Evolutionary conservation across 2,797 vertebrate species (phyloP).

Genomic region (Neoniphon sammara): DNA sequence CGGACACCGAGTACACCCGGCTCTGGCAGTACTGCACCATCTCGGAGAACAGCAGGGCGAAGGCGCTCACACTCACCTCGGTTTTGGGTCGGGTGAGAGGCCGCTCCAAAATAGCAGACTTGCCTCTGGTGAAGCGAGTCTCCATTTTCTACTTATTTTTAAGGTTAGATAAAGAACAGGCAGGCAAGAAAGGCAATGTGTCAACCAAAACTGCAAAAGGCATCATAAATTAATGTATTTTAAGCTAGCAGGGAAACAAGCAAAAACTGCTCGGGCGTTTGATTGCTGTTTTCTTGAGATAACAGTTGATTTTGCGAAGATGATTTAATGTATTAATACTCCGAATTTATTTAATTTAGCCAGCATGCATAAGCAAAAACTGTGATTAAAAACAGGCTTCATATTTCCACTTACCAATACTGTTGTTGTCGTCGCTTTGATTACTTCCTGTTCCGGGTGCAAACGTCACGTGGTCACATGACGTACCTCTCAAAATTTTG

Average conservation of each 20-base stretch:
- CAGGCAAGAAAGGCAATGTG: not conserved
- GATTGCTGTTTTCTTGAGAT: not conserved
- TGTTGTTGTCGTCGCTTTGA: constrained; percentile 22
- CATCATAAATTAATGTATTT: no score
- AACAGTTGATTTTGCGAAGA: not conserved
- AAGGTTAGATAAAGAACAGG: not conserved
- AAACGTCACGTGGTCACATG: constrained; percentile 52
- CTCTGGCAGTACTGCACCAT: constrained; percentile 93
- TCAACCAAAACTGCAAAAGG: not conserved
- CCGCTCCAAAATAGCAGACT: constrained; percentile 87
- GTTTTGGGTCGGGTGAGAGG: constrained; percentile 84
- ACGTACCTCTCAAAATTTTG: not conserved
- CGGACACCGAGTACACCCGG: constrained; percentile 89
- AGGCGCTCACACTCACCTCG: constrained; percentile 89
- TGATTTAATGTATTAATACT: not conserved
- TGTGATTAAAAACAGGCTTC: not conserved
- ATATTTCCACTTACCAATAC: constrained; percentile 3
- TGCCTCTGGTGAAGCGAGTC: constrained; percentile 87
- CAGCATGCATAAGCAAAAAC: no score
- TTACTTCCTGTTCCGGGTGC: constrained; percentile 39
- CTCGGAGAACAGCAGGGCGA: constrained; percentile 90
- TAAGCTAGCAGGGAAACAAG: no score
- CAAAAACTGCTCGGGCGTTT: no score
- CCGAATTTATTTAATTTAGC: no score
- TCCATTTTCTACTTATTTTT: constrained; percentile 78